Conservation (phyloP, 2,797 vertebrate genomes). For the Hydrophis major region DNA sequence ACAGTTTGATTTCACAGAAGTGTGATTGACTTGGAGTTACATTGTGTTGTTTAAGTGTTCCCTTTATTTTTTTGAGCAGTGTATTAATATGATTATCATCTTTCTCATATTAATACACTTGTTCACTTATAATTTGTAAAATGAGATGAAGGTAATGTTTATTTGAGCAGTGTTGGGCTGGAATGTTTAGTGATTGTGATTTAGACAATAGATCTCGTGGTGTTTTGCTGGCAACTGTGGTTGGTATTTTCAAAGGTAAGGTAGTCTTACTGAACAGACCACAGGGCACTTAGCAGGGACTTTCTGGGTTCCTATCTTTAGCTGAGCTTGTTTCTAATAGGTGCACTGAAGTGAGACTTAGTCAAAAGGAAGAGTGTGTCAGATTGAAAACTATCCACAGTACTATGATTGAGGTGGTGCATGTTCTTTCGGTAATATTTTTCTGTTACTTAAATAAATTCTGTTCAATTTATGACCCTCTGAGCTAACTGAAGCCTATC, state of each 20-base stretch:
- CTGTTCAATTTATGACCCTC: background rate
- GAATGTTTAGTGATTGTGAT: background rate
- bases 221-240: background rate
- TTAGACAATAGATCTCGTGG: background rate
- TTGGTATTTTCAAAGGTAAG: background rate
- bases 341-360: background rate
- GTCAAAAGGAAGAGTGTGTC: background rate
- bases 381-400: background rate
- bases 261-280: background rate
- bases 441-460: background rate
- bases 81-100: too few relatives aligned
- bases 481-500: background rate
- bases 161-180: background rate
- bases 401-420: background rate
- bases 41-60: too few relatives aligned
- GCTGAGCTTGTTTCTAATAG: background rate
- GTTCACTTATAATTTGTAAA: background rate
- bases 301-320: background rate
- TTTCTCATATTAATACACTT: background rate
- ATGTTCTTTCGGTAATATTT: background rate
- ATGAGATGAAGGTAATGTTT: background rate
- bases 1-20: too few relatives aligned
- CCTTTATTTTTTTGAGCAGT: too few relatives aligned
- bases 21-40: too few relatives aligned
- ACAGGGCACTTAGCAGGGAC: background rate